Evolutionary conservation across 2,797 vertebrate species (phyloP).

Genomic region (Eulemur coronatus): DNA sequence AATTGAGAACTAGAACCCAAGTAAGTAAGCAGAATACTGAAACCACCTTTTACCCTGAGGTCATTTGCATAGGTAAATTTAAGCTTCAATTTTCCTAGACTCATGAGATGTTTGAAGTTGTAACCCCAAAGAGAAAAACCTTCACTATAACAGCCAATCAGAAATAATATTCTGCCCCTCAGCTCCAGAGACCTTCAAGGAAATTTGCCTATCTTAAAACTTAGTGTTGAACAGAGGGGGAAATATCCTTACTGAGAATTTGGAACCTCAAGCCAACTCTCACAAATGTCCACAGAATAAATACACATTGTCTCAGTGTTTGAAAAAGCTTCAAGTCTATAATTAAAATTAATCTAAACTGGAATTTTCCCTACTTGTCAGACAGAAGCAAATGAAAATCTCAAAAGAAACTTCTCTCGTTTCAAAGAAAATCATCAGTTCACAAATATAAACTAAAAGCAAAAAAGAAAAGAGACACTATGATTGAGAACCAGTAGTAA

Average conservation of each 20-base stretch:
- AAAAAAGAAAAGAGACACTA: neutral
- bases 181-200: neutral
- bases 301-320: neutral
- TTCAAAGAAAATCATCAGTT: neutral
- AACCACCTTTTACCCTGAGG: neutral
- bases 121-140: neutral
- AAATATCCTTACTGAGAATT: neutral
- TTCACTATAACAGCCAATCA: neutral
- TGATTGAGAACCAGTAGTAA: neutral
- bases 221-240: neutral
- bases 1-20: neutral
- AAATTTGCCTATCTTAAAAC: neutral
- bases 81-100: neutral
- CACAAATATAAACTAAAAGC: neutral
- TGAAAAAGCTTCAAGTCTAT: neutral
- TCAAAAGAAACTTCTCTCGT: neutral
- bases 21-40: neutral
- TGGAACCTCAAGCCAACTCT: neutral
- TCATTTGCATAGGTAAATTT: neutral
- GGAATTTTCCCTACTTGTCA: neutral
- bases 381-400: constrained; percentile 7
- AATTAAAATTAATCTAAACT: neutral
- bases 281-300: neutral
- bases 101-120: neutral
- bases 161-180: neutral